Conservation (phyloP, 2,797 vertebrate species). For the Phataginus tetradactyla region DNA sequence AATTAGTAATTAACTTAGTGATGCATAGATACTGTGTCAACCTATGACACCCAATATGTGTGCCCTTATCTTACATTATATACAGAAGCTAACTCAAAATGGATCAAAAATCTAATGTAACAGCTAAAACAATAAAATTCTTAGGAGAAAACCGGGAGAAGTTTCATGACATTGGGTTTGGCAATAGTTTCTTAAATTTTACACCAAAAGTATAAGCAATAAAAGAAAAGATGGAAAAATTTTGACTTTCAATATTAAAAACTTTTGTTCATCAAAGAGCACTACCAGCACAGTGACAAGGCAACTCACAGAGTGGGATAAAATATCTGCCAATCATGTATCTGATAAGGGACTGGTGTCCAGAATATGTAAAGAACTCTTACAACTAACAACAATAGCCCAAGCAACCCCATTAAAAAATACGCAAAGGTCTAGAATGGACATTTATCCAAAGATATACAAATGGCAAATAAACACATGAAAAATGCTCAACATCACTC, state of each 20-base stretch:
- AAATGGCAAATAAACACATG: not conserved
- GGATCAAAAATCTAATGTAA: not conserved
- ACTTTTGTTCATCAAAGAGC: not conserved
- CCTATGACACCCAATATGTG: not conserved
- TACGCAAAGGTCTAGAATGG: not conserved
- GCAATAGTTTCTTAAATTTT: not conserved
- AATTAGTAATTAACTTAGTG: not conserved
- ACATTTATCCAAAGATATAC: not conserved
- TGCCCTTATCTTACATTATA: not conserved
- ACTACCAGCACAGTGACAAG: not conserved
- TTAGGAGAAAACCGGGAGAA: not conserved
- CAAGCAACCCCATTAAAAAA: not conserved
- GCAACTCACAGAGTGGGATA: not conserved
- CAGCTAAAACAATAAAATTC: not conserved
- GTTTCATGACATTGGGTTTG: not conserved
- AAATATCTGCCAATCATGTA: not conserved
- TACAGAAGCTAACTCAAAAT: not conserved
- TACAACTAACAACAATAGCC: not conserved
- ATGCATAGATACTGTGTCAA: not conserved
- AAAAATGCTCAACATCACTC: not conserved
- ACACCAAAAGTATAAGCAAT: not conserved
- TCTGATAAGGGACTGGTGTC: not conserved
- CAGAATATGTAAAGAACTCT: not conserved
- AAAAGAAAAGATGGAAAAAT: not conserved
- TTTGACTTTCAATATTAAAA: conserved; percentile 5